Evolutionary conservation across 2,888 invertebrate genomes (phyloP), one percentile per base, ranked within the genome.

Genomic region (Himalopsyche tibetana): DNA sequence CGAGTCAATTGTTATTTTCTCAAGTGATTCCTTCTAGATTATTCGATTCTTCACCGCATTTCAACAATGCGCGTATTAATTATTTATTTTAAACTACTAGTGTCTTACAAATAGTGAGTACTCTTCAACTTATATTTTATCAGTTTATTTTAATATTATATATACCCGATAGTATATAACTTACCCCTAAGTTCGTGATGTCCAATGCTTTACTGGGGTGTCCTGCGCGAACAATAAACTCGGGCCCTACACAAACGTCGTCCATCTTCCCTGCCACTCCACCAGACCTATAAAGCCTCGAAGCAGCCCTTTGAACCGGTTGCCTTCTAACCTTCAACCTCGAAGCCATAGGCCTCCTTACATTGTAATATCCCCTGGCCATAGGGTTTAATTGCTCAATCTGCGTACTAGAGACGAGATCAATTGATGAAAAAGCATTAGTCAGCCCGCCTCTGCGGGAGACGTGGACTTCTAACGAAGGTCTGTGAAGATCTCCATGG

Each of bases 261-360:
- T 90, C 90, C 9, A 90, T 91, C 82, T 89, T 90, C 38, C 90
- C 90, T 55, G 92, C 91, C 38, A 83, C 45, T 90, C 92, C 92
- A 84, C 94, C 94, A 63, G 95, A 94, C 90, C 94, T 93, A 89
- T 96, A 96, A 55, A 96, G 92, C 87, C 96, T 93, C 0, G 96
- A 96, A 19, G 96, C 96, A 40, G 95, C 95, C 89, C 96, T 93
- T 90, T 96, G 95, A 12, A 96, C 95, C 2, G 96, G 95, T 90
- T 95, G 95, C 45, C 94, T 94, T 89, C 95, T 91, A 79, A 90
- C 89, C 89, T 90, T 90, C 83, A 90, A 89, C 82, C 90, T 89
- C 8, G 88, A 85, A n/a, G 83, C 80, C 17, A 83, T 86, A 12
- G 82, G 84, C 51, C 86, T 80, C 51, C 87, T 84, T 28, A 87